Evolutionary conservation across 2,888 invertebrate genomes (phyloP).

Genomic region (Cephus runcator): DNA sequence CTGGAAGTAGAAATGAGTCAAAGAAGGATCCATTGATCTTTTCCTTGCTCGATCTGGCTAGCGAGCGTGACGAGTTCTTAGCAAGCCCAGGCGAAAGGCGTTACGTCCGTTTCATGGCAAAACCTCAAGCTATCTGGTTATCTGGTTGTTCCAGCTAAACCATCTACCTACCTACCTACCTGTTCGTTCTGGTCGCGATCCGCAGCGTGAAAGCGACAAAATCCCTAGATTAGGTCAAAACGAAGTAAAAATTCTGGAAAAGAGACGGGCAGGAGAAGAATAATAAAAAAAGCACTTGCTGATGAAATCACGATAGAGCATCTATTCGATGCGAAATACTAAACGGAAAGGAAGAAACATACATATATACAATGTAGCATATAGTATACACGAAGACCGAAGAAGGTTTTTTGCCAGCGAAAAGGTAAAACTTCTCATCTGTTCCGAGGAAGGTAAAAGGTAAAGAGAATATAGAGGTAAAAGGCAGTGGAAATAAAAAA

Average conservation of each 20-base stretch:
- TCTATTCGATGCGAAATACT: background rate
- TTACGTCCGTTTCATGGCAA: background rate
- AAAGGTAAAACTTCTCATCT: background rate
- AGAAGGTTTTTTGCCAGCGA: background rate
- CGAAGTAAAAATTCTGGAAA: background rate
- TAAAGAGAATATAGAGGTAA: too few relatives aligned
- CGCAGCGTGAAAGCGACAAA: slow-evolving; percentile 43
- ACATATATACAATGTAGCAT: background rate
- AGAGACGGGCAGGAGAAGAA: background rate
- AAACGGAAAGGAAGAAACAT: background rate
- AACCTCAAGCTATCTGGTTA: background rate
- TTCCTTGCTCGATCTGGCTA: background rate
- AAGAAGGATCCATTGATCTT: background rate
- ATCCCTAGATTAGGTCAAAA: slow-evolving; percentile 10
- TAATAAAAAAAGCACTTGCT: background rate
- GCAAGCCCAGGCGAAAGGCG: slow-evolving; percentile 1
- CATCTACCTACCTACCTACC: slow-evolving; percentile 36
- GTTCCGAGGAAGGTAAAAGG: background rate
- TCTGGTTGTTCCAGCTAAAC: background rate
- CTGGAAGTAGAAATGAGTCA: background rate
- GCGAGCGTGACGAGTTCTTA: background rate
- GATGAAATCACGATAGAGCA: background rate
- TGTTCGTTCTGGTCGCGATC: slow-evolving; percentile 44
- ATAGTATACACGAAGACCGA: background rate
- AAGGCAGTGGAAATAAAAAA: slow-evolving; percentile 10